These are phyloP conservation scores for Ptilodon capucinus DNA, from an alignment of 2,888 invertebrate species.

Conservation along the genomic window DNA sequence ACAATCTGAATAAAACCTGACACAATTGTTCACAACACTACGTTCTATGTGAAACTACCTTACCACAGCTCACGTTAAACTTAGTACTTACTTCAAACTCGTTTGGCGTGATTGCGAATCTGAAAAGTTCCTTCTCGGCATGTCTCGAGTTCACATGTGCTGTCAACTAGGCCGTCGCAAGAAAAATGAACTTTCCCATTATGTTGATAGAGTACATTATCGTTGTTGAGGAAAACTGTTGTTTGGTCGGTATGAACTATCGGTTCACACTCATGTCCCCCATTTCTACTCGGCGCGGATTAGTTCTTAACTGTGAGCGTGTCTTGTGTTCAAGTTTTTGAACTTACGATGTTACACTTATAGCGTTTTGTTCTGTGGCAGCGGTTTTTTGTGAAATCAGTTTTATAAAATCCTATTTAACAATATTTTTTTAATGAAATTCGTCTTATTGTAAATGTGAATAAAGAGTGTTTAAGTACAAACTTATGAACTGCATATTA, in stretches of 20 bases:
- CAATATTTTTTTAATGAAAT: too few species aligned
- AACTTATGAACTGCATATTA: too few species aligned
- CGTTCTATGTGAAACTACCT: constrained; percentile 44
- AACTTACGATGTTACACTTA: constrained; percentile 16
- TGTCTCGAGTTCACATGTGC: constrained; percentile 48
- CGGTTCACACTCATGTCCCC: constrained; percentile 48
- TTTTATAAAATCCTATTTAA: neutral
- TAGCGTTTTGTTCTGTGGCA: constrained; percentile 5
- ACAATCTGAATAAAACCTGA: constrained; percentile 18
- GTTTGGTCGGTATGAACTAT: constrained; percentile 41
- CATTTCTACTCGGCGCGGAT: constrained; percentile 46
- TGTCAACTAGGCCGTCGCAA: constrained; percentile 21
- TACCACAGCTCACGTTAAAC: constrained; percentile 56
- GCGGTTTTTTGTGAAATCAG: neutral
- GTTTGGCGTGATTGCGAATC: constrained; percentile 68
- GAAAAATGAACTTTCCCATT: neutral
- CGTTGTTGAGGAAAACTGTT: constrained; percentile 11
- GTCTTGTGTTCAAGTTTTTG: constrained; percentile 38
- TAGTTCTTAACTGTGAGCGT: constrained; percentile 46
- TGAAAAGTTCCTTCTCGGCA: constrained; percentile 62
- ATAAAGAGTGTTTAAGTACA: too few species aligned
- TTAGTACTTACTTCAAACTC: constrained; percentile 65
- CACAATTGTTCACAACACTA: constrained; percentile 31
- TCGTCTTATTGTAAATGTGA: too few species aligned
- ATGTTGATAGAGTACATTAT: constrained; percentile 5